Evolutionary conservation across 2,113 vertebrate genomes (phyloP).

Genomic region (Podarcis muralis): DNA sequence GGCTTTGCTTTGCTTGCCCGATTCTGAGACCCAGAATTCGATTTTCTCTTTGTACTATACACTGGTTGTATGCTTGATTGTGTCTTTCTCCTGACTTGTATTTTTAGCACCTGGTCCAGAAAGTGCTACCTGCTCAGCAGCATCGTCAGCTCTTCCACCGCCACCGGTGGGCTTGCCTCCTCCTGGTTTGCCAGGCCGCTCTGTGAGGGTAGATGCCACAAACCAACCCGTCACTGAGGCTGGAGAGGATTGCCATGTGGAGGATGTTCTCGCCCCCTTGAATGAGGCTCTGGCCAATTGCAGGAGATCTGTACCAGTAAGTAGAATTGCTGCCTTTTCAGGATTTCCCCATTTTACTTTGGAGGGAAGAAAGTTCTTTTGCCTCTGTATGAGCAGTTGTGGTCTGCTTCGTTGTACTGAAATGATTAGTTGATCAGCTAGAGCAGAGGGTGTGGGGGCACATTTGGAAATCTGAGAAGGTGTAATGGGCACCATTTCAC

Average conservation of each 20-base stretch:
- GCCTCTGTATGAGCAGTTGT: background rate
- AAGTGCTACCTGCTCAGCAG: slow-evolving; percentile 22
- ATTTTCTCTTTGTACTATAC: background rate
- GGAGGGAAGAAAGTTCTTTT: background rate
- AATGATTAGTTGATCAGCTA: background rate
- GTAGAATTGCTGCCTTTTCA: background rate
- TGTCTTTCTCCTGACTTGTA: background rate
- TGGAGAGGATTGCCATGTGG: slow-evolving; percentile 69
- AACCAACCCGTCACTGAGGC: slow-evolving; percentile 26
- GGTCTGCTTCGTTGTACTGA: background rate
- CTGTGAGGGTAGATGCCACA: slow-evolving; percentile 40
- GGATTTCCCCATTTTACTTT: background rate
- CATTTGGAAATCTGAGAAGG: too few species aligned
- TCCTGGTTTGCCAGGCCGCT: slow-evolving; percentile 38
- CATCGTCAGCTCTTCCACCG: slow-evolving; percentile 46
- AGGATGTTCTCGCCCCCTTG: slow-evolving; percentile 76
- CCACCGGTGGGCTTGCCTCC: slow-evolving; percentile 70
- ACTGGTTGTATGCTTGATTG: background rate
- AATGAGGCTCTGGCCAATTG: slow-evolving; percentile 78
- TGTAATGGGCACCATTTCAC: too few species aligned
- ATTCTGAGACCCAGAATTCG: background rate
- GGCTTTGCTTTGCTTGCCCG: background rate
- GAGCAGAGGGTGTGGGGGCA: background rate
- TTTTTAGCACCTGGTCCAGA: slow-evolving; percentile 47
- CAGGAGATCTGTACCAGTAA: slow-evolving; percentile 78